phyloP scores from a whole-genome alignment of 2,888 invertebrate species.

The Hirtodrosophila histrioides region DNA sequence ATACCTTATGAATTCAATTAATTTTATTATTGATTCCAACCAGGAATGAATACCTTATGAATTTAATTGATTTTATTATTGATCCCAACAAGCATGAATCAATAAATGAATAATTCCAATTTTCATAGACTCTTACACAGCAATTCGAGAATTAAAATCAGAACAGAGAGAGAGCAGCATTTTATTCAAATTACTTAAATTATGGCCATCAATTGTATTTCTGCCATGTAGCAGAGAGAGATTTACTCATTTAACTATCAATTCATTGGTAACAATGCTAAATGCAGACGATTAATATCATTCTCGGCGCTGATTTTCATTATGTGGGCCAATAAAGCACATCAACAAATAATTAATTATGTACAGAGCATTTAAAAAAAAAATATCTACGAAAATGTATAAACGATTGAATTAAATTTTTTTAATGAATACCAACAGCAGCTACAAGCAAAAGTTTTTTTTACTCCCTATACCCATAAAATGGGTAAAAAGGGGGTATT shows the following conservation, averaged over 20 bases:
- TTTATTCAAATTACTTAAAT: slow-evolving; percentile 10
- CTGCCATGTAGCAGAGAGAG: slow-evolving; percentile 10
- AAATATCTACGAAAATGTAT: slow-evolving; percentile 1
- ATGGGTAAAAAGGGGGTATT: too few species aligned
- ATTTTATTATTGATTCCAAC: too few species aligned
- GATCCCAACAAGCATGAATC: too few species aligned
- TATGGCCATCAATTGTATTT: slow-evolving; percentile 25
- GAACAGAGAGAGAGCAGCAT: too few species aligned
- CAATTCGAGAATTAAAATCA: too few species aligned
- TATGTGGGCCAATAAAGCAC: slow-evolving; percentile 19
- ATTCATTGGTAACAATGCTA: slow-evolving; percentile 41
- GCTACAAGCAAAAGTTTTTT: not conserved
- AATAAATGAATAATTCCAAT: too few species aligned
- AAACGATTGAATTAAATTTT: slow-evolving; percentile 10
- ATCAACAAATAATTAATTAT: slow-evolving; percentile 50
- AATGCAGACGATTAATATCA: slow-evolving; percentile 46
- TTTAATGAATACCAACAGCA: slow-evolving; percentile 16
- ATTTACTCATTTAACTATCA: slow-evolving; percentile 34
- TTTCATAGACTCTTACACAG: too few species aligned
- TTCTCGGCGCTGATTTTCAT: slow-evolving; percentile 10
- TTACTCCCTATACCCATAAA: too few species aligned
- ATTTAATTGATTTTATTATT: too few species aligned
- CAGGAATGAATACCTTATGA: too few species aligned
- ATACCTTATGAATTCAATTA: too few species aligned
- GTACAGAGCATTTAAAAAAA: slow-evolving; percentile 26